These are phyloP conservation scores for Agrochola lychnidis DNA, from an alignment of 2,888 invertebrate genomes.

Conservation along the genomic window DNA sequence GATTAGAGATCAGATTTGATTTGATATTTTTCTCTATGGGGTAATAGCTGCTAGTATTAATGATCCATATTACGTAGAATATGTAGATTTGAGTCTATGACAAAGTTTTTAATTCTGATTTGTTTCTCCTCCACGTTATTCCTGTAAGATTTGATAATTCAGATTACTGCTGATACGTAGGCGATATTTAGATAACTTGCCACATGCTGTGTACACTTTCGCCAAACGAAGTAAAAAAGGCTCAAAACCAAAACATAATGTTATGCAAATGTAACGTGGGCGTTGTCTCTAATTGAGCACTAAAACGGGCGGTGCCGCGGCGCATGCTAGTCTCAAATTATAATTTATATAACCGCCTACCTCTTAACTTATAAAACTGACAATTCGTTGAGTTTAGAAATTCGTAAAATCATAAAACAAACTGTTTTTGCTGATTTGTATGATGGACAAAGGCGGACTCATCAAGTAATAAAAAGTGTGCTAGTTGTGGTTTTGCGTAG, in stretches of 20 bases:
- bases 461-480: background rate
- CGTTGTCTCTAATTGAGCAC: slow-evolving; percentile 79
- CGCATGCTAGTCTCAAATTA: slow-evolving; percentile 57
- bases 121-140: background rate
- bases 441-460: background rate
- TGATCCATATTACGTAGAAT: background rate
- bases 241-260: slow-evolving; percentile 64
- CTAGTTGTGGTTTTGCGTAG: slow-evolving; percentile 19
- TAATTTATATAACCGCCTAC: slow-evolving; percentile 59
- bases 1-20: slow-evolving; percentile 35
- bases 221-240: background rate
- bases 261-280: slow-evolving; percentile 78
- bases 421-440: slow-evolving; percentile 13
- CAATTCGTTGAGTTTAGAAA: slow-evolving; percentile 40
- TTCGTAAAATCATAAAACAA: slow-evolving; percentile 27
- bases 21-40: background rate
- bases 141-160: background rate
- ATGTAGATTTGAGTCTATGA: background rate
- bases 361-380: slow-evolving; percentile 53
- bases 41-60: background rate
- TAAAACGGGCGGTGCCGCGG: slow-evolving; percentile 72
- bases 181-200: background rate
- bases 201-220: background rate
- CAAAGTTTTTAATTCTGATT: background rate
- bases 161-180: background rate